phyloP scores from a whole-genome alignment of 2,113 vertebrate species.

The Thalassoma bifasciatum region DNA sequence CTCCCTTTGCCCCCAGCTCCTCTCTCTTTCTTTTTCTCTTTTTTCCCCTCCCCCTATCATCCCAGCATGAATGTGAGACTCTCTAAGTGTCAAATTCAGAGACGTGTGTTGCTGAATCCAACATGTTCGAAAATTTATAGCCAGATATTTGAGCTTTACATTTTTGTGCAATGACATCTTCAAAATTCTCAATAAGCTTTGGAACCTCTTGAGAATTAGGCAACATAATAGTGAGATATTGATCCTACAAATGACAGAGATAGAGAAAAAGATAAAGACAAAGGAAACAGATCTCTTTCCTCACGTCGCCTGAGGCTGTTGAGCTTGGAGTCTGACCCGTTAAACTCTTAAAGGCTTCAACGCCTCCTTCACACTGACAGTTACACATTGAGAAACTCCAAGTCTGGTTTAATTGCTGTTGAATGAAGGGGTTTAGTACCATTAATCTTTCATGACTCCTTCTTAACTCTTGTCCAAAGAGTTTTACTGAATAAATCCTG shows the following conservation, averaged over 20 bases:
- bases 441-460: background rate
- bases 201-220: background rate
- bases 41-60: background rate
- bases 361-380: conserved; percentile 2
- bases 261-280: background rate
- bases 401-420: background rate
- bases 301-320: background rate
- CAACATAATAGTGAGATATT: no score
- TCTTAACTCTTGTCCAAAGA: background rate
- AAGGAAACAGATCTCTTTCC: background rate
- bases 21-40: conserved; percentile 10
- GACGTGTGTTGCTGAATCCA: no score
- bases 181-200: background rate
- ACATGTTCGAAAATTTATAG: background rate
- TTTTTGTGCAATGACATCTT: background rate
- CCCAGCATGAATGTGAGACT: background rate
- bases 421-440: conserved; percentile 6
- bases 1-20: conserved; percentile 35
- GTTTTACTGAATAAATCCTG: background rate
- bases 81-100: no score
- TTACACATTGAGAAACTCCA: conserved; percentile 9
- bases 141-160: background rate
- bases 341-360: conserved; percentile 5
- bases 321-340: conserved; percentile 8
- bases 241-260: background rate